phyloP scores from a whole-genome alignment of 2,888 invertebrate genomes.

The Dynastes maya region DNA sequence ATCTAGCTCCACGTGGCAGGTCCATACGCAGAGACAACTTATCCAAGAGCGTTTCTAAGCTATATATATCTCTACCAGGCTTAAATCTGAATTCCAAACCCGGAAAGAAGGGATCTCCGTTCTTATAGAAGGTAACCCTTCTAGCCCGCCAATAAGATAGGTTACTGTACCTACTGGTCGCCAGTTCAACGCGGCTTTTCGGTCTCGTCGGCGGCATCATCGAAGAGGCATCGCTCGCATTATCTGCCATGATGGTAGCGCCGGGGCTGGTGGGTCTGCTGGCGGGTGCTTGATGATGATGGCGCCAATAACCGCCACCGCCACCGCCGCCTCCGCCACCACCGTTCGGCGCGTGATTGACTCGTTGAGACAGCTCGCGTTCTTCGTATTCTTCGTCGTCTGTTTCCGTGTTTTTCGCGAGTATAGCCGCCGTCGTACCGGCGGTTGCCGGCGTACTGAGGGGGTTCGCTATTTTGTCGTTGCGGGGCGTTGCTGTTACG shows the following conservation, averaged over 20 bases:
- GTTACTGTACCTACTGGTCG: conserved; percentile 79
- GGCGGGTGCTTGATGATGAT: conserved; percentile 67
- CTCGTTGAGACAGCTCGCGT: conserved; percentile 63
- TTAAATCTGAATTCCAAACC: conserved; percentile 92
- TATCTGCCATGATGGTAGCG: conserved; percentile 73
- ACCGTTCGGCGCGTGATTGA: conserved; percentile 70
- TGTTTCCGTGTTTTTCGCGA: conserved; percentile 63
- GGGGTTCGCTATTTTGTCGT: conserved; percentile 64
- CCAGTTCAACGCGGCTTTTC: conserved; percentile 74
- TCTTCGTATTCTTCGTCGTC: conserved; percentile 65
- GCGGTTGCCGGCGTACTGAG: conserved; percentile 57
- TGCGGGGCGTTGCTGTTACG: conserved; percentile 70
- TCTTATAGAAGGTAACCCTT: conserved; percentile 91
- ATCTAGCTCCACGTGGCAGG: conserved; percentile 89
- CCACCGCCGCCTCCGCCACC: conserved; percentile 67
- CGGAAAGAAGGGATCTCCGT: conserved; percentile 94
- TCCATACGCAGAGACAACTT: conserved; percentile 91
- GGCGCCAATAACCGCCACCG: conserved; percentile 70
- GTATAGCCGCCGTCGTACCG: conserved; percentile 61
- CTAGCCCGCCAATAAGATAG: conserved; percentile 91
- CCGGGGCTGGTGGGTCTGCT: conserved; percentile 71
- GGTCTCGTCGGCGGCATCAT: conserved; percentile 74
- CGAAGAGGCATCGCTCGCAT: conserved; percentile 76
- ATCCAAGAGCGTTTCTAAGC: conserved; percentile 88
- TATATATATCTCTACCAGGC: conserved; percentile 89